Evolutionary conservation across 2,113 vertebrate species (phyloP).

Genomic region (Pollimyrus isidori): DNA sequence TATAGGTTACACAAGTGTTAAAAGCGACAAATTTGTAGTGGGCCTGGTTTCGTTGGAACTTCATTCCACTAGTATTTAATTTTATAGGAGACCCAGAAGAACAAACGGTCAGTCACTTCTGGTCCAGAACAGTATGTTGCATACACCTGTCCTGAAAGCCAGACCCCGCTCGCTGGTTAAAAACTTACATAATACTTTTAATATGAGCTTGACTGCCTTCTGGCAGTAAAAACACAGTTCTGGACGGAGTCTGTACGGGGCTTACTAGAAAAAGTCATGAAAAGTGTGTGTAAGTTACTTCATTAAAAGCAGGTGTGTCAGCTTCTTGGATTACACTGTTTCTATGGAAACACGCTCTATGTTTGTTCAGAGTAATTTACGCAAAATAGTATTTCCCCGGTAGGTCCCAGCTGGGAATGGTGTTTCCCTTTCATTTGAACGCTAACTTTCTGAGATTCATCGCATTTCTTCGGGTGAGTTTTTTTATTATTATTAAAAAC

Average conservation of each 20-base stretch:
- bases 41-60: neutral
- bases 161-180: neutral
- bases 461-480: neutral
- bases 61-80: neutral
- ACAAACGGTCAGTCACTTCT: neutral
- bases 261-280: neutral
- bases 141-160: neutral
- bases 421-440: neutral
- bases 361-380: constrained; percentile 18
- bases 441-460: neutral
- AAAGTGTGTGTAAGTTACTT: neutral
- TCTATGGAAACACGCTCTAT: constrained; percentile 4
- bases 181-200: neutral
- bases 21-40: neutral
- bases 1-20: neutral
- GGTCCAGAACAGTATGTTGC: neutral
- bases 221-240: neutral
- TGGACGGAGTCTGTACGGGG: neutral
- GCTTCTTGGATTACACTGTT: constrained; percentile 13
- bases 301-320: constrained; percentile 16
- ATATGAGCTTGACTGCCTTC: neutral
- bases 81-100: neutral
- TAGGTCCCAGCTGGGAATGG: neutral
- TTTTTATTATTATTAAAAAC: neutral
- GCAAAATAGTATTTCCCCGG: constrained; percentile 10